Percentiles rank a stretch among this genome's conserved stretches.
These are phyloP conservation scores for Pelochelys cantorii DNA, from an alignment of 2,797 vertebrate genomes.

Conservation along the genomic window DNA sequence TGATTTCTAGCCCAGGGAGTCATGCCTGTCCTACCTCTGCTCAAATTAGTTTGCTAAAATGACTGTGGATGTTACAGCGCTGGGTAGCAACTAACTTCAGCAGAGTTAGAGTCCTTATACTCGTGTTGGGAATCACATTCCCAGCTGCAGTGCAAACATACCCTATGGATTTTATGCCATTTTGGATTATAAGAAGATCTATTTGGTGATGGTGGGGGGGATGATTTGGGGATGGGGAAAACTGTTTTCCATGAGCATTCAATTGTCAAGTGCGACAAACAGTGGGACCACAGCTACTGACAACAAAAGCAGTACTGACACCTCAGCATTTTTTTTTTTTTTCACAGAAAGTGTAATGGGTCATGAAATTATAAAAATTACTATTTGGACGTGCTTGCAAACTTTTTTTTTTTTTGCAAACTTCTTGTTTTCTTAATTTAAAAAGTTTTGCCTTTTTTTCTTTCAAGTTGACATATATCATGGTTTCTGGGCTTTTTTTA, in stretches of 20 bases:
- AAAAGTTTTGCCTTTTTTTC: conserved; percentile 63
- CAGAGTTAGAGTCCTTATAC: background rate
- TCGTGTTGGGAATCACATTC: background rate
- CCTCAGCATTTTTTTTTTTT: conserved; percentile 46
- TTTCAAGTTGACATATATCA: conserved; percentile 44
- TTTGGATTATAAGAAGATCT: background rate
- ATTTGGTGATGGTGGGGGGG: background rate
- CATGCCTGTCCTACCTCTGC: background rate
- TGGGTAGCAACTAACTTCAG: background rate
- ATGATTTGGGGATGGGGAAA: background rate
- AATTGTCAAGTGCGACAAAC: background rate
- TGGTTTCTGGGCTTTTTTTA: background rate
- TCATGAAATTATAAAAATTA: conserved; percentile 76
- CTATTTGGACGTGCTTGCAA: conserved; percentile 37
- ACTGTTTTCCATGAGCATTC: background rate
- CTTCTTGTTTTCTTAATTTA: conserved; percentile 69
- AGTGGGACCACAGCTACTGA: background rate
- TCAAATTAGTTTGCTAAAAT: background rate
- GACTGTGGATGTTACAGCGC: background rate
- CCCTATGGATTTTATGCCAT: background rate
- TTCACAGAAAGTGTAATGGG: conserved; percentile 70
- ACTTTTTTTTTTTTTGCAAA: conserved; percentile 66
- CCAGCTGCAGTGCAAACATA: background rate
- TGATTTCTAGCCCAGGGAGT: background rate
- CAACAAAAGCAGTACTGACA: background rate